phyloP scores from a whole-genome alignment of 1,140 invertebrate genomes.

The Lepidurus apus region DNA sequence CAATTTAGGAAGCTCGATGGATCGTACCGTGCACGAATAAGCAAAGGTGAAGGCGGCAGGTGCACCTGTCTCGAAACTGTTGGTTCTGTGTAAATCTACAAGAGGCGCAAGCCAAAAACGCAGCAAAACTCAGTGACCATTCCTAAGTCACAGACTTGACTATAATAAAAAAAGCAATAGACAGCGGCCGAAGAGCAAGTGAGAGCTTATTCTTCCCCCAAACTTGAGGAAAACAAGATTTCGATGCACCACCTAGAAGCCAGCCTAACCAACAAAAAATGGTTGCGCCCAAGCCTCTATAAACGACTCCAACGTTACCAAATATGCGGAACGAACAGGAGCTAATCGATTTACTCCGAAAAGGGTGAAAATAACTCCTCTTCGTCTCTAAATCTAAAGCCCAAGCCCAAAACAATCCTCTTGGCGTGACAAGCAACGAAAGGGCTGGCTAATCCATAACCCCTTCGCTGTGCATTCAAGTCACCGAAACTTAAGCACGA shows the following conservation, averaged over 20 bases:
- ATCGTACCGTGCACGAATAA: slow-evolving; percentile 6
- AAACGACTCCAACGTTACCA: neutral
- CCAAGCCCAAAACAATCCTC: neutral
- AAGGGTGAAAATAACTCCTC: neutral
- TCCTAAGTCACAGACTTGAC: neutral
- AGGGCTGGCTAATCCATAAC: neutral
- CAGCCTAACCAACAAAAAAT: neutral
- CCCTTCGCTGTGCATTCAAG: neutral
- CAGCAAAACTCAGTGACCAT: neutral
- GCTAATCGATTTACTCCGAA: neutral
- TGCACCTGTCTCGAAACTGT: neutral
- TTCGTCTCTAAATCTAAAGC: neutral
- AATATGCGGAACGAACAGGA: slow-evolving; percentile 18
- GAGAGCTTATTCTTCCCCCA: neutral
- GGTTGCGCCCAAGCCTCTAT: neutral
- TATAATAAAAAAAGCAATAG: neutral
- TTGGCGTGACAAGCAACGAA: neutral
- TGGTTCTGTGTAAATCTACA: neutral
- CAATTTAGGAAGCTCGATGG: neutral
- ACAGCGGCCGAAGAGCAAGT: neutral
- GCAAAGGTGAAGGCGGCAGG: slow-evolving; percentile 11
- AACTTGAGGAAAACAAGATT: neutral
- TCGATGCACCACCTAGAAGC: neutral
- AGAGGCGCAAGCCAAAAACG: neutral
- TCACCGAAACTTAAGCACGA: slow-evolving; percentile 3